Base-by-base conservation (phyloP, 2,113 vertebrate genomes). In the Benitochromis conjunctus region DNA sequence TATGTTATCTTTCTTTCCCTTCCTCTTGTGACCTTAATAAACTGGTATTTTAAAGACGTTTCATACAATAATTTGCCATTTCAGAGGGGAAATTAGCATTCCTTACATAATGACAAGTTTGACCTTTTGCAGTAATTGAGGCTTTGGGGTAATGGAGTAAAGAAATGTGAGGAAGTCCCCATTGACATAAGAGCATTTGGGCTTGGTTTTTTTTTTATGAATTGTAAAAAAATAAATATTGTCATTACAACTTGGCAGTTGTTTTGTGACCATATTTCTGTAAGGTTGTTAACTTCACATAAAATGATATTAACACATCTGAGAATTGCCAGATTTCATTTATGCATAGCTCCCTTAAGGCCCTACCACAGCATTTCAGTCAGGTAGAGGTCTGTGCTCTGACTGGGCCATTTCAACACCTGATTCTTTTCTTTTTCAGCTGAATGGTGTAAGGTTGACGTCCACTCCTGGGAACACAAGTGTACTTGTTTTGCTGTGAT, bases 21-120 rank as follows among this genome's bases (percentile, higher is more conserved):
- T 58, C 83, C 90, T 91, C 90, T 78, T 54, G 62, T 85, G 90
- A 86, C 81, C 81, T 88, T 84, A 86, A 92, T 89, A 95, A 95
- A 94, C 92, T 88, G 55, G 86, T 90, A 91, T 95, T 94, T 92
- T 89, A 92, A 94, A 93, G 85, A 76, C 83, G 71, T 86, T 94
- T 94, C 82, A 86, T 85, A 84, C 84, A 90, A 91, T 86, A 90
- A 94, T 93, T 92, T 91, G 64, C 79, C 80, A 89, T 94, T 96
- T 93, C 86, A 88, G 74, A 86, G 80, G 88, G 85, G 88, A 92
- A 95, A 94, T 93, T 83, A 93, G 92, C 90, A 92, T 93, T 90
- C 89, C 81, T 21, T 81, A 91, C 83, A 81, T 84, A 85, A 82
- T 84, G 94, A 94, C 86, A 91, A 89, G 88, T 46, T 89, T 92